A percentile compares a stretch with the other conserved stretches of the same genome.
phyloP scores from a whole-genome alignment of 2,113 vertebrate genomes.

The Coracopsis vasa region DNA sequence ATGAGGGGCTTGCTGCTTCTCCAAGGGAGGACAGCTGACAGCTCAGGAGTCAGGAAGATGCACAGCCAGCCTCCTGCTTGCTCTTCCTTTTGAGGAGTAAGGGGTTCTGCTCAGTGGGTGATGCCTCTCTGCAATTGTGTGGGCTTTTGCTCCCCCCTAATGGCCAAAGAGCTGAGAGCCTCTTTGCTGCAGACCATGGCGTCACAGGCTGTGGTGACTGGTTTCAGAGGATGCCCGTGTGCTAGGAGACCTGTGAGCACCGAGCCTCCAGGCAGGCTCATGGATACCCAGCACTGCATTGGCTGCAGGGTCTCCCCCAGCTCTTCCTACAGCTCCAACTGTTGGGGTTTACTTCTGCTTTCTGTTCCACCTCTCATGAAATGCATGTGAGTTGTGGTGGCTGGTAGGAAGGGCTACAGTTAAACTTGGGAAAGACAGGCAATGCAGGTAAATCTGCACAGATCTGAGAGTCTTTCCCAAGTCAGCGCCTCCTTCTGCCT shows the following conservation, averaged over 20 bases:
- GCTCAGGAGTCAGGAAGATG: not conserved
- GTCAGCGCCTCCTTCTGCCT: not conserved
- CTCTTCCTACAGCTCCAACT: not conserved
- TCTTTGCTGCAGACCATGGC: not conserved
- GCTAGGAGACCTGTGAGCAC: not conserved
- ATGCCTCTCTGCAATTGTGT: not conserved
- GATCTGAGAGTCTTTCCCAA: not conserved
- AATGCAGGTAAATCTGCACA: not conserved
- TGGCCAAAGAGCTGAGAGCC: not conserved
- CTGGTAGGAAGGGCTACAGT: not conserved
- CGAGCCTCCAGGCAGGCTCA: not conserved
- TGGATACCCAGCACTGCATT: accelerated
- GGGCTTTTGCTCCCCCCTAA: not conserved
- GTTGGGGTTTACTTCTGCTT: not conserved
- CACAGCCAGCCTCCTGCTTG: not conserved
- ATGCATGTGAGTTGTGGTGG: not conserved
- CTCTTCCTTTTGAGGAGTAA: not conserved
- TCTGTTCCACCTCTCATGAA: not conserved
- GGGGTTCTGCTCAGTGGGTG: not conserved
- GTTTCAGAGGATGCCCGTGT: not conserved
- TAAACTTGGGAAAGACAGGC: not conserved
- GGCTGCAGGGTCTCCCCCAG: not conserved
- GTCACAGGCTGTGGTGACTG: not conserved
- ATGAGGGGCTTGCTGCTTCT: not conserved
- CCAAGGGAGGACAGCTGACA: not conserved